These are phyloP conservation scores for Meloidogyne floridensis DNA, from an alignment of 1,140 invertebrate genomes.

Conservation along the genomic window DNA sequence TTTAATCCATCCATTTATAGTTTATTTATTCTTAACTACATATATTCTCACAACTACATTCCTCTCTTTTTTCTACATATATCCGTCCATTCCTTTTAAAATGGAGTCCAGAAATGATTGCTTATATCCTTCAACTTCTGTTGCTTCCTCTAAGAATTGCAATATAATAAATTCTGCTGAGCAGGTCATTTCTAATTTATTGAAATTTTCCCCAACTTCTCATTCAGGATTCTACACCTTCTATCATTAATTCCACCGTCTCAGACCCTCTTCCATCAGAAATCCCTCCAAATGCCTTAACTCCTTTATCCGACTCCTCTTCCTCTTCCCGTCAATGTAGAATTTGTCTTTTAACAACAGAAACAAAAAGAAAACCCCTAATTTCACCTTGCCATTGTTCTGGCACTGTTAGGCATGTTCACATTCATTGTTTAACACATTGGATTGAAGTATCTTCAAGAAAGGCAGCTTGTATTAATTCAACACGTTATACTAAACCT, in stretches of 20 bases:
- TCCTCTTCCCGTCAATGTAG: constrained; percentile 23
- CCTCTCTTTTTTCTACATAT: too few species aligned
- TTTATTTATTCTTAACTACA: not conserved
- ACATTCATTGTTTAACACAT: constrained; percentile 67
- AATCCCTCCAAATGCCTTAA: too few species aligned
- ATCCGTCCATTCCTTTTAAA: not conserved
- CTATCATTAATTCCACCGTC: not conserved
- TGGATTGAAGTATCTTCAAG: constrained; percentile 45
- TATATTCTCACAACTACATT: not conserved
- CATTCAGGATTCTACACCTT: not conserved
- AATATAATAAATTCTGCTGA: not conserved
- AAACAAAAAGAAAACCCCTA: constrained; percentile 67
- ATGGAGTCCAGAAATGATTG: not conserved
- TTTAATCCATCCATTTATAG: too few species aligned
- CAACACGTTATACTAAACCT: not conserved
- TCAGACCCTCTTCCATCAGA: too few species aligned
- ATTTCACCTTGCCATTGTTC: constrained; percentile 71
- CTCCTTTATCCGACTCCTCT: too few species aligned
- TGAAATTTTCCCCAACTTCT: not conserved
- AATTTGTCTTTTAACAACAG: constrained; percentile 59
- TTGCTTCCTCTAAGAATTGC: not conserved
- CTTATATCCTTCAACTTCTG: not conserved
- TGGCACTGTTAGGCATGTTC: constrained; percentile 70
- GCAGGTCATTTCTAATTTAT: not conserved
- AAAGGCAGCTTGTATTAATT: constrained; percentile 26